Evolutionary conservation across 1,140 invertebrate genomes (phyloP).

Genomic region (Drosophila novamexicana): DNA sequence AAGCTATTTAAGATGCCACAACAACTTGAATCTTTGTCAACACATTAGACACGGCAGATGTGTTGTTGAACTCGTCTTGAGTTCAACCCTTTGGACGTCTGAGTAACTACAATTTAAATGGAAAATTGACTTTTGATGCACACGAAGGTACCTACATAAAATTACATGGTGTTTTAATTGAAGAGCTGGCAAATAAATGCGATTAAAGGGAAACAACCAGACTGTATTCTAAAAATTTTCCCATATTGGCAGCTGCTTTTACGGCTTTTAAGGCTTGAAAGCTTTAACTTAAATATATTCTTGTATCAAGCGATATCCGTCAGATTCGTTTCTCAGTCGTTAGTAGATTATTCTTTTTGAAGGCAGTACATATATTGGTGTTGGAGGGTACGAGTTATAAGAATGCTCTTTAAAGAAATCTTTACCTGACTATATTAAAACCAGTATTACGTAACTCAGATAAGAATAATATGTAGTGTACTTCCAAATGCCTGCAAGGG

Average conservation of each 20-base stretch:
- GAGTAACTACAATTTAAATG: conserved; percentile 53
- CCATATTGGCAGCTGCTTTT: not conserved
- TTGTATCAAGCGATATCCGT: too few relatives aligned
- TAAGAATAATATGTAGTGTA: too few relatives aligned
- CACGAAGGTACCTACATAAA: not conserved
- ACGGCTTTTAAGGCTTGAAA: too few relatives aligned
- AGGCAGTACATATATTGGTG: too few relatives aligned
- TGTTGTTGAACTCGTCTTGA: conserved; percentile 49
- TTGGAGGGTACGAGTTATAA: too few relatives aligned
- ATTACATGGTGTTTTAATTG: conserved; percentile 31
- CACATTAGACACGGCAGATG: not conserved
- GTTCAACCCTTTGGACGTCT: conserved; percentile 12
- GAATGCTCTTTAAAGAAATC: too few relatives aligned
- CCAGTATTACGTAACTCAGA: too few relatives aligned
- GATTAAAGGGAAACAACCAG: not conserved
- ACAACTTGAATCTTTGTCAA: conserved; percentile 6
- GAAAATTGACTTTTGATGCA: conserved; percentile 44
- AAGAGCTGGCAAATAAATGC: not conserved
- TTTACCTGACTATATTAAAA: too few relatives aligned
- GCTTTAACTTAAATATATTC: too few relatives aligned
- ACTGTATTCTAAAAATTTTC: too few relatives aligned
- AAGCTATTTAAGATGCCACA: conserved; percentile 4
- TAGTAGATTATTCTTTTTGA: too few relatives aligned
- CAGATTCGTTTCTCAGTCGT: too few relatives aligned
- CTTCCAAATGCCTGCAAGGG: not conserved